Percentiles rank a stretch among this genome's conserved stretches.
Conservation (phyloP, 2,113 vertebrate species). For the Colius striatus region DNA sequence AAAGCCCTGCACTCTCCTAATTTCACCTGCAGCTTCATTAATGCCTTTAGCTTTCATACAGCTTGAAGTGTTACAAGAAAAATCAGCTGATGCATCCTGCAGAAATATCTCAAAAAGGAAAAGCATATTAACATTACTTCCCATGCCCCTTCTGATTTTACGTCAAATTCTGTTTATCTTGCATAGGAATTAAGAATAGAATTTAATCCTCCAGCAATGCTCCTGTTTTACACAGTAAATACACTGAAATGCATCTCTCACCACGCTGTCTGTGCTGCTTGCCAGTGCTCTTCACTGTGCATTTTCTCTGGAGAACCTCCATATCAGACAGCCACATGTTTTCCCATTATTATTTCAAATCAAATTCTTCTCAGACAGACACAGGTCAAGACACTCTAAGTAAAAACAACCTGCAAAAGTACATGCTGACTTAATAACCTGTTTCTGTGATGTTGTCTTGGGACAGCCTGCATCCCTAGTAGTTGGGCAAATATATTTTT, state of each 20-base stretch:
- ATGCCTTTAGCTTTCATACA: neutral
- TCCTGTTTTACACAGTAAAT: neutral
- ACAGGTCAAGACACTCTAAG: neutral
- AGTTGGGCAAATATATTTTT: rapidly evolving
- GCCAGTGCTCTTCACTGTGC: neutral
- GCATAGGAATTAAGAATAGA: neutral
- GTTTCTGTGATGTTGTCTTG: neutral
- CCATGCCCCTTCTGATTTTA: neutral
- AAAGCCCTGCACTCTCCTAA: neutral
- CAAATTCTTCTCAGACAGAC: neutral
- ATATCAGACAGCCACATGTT: neutral
- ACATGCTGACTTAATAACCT: neutral
- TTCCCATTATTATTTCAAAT: neutral
- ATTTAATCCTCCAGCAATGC: neutral
- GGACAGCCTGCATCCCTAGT: neutral
- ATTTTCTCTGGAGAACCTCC: neutral
- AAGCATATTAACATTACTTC: neutral
- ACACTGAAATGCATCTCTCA: neutral
- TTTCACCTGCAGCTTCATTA: neutral
- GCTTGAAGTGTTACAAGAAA: neutral
- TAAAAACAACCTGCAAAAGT: neutral
- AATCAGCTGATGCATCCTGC: neutral
- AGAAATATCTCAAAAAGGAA: neutral
- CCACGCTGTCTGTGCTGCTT: neutral
- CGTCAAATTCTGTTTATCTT: neutral